Evolutionary conservation across 1,140 invertebrate species (phyloP).

Genomic region (Neotoxoptera formosana): DNA sequence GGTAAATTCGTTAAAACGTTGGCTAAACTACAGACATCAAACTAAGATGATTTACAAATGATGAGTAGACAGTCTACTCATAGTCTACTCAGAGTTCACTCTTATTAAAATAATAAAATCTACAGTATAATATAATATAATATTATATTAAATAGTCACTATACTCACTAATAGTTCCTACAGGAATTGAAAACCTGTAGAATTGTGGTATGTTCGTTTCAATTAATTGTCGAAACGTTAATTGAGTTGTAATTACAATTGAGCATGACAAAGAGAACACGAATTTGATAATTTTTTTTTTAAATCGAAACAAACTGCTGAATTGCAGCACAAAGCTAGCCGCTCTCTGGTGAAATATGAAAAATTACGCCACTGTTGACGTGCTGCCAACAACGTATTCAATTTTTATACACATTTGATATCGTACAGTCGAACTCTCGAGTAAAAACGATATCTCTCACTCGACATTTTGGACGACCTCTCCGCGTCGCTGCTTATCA

Average conservation of each 20-base stretch:
- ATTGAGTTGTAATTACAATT: background rate
- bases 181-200: background rate
- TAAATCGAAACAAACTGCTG: background rate
- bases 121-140: too few relatives aligned
- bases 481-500: background rate
- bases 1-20: background rate
- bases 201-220: background rate
- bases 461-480: background rate
- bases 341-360: background rate
- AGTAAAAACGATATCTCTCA: constrained; percentile 11
- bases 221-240: background rate
- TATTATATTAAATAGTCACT: background rate
- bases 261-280: background rate
- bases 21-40: background rate
- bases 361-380: background rate
- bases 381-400: background rate
- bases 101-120: too few relatives aligned
- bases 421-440: background rate
- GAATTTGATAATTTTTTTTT: background rate
- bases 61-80: background rate
- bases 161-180: background rate
- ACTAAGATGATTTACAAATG: too few relatives aligned
- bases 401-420: constrained; percentile 2
- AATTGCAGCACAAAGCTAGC: background rate
- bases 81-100: too few relatives aligned